A percentile compares a stretch with the other conserved stretches of the same genome.
Evolutionary conservation across 2,113 vertebrate genomes (phyloP).

Genomic region (Festucalex cinctus): DNA sequence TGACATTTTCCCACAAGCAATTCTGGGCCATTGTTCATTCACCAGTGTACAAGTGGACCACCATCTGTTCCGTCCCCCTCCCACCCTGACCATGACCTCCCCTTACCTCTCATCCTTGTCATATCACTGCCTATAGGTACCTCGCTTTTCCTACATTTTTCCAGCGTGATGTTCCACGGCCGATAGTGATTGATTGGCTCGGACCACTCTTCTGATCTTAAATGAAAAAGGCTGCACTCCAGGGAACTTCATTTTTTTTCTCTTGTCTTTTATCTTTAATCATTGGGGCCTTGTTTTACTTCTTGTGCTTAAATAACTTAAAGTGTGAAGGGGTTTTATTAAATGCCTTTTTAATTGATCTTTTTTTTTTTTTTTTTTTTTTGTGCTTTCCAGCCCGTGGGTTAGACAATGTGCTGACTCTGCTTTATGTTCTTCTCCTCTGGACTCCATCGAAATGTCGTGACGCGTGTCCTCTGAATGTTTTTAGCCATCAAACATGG

Average conservation of each 20-base stretch:
- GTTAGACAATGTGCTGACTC: constrained; percentile 63
- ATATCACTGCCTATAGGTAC: constrained; percentile 47
- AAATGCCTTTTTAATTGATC: constrained; percentile 46
- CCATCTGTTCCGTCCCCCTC: constrained; percentile 61
- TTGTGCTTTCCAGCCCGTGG: constrained; percentile 64
- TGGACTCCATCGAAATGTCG: constrained; percentile 77
- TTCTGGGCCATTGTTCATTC: constrained; percentile 80
- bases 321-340: constrained; percentile 66
- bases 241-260: constrained; percentile 70
- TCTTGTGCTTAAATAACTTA: constrained; percentile 38
- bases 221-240: constrained; percentile 81
- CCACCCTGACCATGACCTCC: not conserved
- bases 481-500: constrained; percentile 85
- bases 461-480: constrained; percentile 82
- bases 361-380: constrained; percentile 36
- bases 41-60: constrained; percentile 86
- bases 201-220: constrained; percentile 74
- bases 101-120: not conserved
- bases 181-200: constrained; percentile 71
- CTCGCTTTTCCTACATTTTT: constrained; percentile 11
- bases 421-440: constrained; percentile 52
- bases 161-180: constrained; percentile 7
- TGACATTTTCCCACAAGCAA: constrained; percentile 84
- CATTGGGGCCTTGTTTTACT: constrained; percentile 36
- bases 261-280: constrained; percentile 58